Evolutionary conservation across 2,888 invertebrate species (phyloP).

Genomic region (Parnassius orleans): DNA sequence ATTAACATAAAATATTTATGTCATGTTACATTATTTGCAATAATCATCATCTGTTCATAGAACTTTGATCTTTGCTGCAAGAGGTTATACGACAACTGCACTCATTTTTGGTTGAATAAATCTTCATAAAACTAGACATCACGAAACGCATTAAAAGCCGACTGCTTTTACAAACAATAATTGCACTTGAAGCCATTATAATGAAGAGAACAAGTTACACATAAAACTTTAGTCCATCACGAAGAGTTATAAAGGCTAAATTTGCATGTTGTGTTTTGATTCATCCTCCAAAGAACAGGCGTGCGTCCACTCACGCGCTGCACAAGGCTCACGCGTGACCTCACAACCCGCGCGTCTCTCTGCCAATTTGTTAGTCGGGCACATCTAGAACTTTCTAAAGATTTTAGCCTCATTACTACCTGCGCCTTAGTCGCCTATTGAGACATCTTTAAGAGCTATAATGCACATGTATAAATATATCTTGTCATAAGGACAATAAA

Average conservation of each 20-base stretch:
- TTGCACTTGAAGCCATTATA: conserved; percentile 12
- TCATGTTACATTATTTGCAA: no score
- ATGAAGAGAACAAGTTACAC: conserved; percentile 14
- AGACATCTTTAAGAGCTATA: conserved; percentile 26
- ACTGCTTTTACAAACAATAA: conserved; percentile 2
- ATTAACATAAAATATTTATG: no score
- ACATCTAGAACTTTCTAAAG: conserved; percentile 51
- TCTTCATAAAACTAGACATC: neutral
- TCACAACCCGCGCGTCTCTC: conserved; percentile 51
- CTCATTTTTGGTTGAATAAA: conserved; percentile 7
- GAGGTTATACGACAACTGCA: conserved; percentile 5
- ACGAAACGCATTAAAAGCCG: conserved; percentile 1
- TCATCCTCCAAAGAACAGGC: conserved; percentile 23
- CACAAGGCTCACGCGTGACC: conserved; percentile 47
- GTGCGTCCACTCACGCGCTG: conserved; percentile 51
- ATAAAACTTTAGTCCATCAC: conserved; percentile 12
- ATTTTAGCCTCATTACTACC: conserved; percentile 28
- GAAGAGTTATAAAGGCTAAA: conserved; percentile 22
- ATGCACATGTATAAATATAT: conserved; percentile 22
- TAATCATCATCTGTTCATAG: neutral
- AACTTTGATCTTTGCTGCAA: conserved; percentile 6
- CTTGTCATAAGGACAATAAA: conserved; percentile 24
- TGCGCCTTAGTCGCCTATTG: conserved; percentile 22
- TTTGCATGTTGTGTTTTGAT: conserved; percentile 19
- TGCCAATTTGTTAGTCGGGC: conserved; percentile 56